Evolutionary conservation across 2,113 vertebrate genomes (phyloP).

Genomic region (Gavialis gangeticus): DNA sequence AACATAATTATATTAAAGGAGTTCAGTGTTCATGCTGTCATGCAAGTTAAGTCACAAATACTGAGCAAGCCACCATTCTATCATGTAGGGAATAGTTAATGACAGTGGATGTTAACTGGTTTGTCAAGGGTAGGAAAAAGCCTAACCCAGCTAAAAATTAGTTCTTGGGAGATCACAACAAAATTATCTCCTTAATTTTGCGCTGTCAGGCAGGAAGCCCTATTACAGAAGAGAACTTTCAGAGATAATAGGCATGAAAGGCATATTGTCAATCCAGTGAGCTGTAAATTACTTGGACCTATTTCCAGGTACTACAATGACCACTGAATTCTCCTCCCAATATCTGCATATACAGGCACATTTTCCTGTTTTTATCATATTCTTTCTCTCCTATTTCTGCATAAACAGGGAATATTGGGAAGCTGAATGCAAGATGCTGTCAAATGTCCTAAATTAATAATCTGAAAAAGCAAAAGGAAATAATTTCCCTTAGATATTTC

Average conservation of each 20-base stretch:
- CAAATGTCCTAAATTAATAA: background rate
- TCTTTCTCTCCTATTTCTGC: background rate
- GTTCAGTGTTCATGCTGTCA: background rate
- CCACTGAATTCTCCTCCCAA: background rate
- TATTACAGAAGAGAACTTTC: background rate
- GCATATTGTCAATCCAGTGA: fast-evolving
- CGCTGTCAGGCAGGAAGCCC: background rate
- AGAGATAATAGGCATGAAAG: fast-evolving
- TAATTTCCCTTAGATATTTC: background rate
- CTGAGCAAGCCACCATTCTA: background rate
- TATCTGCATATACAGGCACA: background rate
- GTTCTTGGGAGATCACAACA: fast-evolving
- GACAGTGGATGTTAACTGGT: fast-evolving
- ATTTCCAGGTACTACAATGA: background rate
- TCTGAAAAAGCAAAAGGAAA: background rate
- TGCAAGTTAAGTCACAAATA: background rate
- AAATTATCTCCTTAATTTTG: background rate
- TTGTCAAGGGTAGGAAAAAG: background rate
- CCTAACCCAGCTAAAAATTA: fast-evolving
- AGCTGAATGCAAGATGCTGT: background rate
- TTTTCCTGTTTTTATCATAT: background rate
- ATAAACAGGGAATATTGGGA: background rate
- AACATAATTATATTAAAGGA: background rate
- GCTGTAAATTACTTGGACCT: fast-evolving
- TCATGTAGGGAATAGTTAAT: background rate